phyloP scores from a whole-genome alignment of 35 echinoderm and acorn worm species.

The Lytechinus variegatus region DNA sequence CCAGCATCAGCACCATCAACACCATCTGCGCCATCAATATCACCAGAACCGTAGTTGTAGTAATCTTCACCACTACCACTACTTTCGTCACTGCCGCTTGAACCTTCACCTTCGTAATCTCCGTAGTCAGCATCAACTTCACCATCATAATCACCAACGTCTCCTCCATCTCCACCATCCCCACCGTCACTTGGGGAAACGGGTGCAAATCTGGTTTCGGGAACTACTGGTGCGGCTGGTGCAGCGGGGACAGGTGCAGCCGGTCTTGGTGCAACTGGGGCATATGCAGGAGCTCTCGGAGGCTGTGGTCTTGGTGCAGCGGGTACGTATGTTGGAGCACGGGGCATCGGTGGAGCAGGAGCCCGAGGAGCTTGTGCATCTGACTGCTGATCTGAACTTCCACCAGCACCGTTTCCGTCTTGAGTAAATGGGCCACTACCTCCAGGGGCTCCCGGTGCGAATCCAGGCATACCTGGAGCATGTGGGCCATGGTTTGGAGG shows the following conservation, averaged over 20 bases:
- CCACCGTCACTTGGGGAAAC: not conserved
- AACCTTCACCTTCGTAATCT: not conserved
- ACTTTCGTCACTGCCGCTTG: not conserved
- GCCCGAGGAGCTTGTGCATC: not conserved
- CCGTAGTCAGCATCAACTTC: not conserved
- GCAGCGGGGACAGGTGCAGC: not conserved
- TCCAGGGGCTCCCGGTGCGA: not conserved
- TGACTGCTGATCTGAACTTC: not conserved
- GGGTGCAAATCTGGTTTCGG: not conserved
- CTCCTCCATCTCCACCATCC: not conserved
- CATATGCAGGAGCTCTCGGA: not conserved
- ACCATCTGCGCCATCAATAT: not conserved
- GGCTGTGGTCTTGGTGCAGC: not conserved
- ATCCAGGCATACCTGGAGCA: not conserved
- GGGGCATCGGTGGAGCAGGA: not conserved
- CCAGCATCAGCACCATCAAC: not conserved
- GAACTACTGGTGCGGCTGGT: slow-evolving; percentile 28
- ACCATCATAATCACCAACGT: not conserved
- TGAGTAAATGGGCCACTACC: not conserved
- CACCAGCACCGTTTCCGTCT: not conserved
- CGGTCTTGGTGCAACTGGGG: not conserved
- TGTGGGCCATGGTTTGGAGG: not conserved
- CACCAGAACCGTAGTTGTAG: not conserved
- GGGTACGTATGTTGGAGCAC: not conserved
- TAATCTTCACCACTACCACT: not conserved